phyloP scores from a whole-genome alignment of 2,113 vertebrate species.

The Erinaceus europaeus region DNA sequence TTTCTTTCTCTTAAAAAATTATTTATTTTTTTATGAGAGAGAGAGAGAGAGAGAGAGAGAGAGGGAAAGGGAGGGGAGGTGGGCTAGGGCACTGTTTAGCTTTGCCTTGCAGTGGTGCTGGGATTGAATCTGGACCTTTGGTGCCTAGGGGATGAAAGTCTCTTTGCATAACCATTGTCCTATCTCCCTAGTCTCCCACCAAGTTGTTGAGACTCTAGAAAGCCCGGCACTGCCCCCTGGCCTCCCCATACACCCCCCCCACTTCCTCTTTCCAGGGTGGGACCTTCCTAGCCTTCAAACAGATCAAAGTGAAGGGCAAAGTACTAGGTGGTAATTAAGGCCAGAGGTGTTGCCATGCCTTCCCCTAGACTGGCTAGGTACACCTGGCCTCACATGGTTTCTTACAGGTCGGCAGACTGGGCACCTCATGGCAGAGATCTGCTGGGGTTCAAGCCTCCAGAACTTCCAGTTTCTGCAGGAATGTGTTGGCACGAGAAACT shows the following conservation, averaged over 20 bases:
- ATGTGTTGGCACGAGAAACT: neutral
- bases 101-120: too few species aligned
- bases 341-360: conserved; percentile 57
- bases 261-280: neutral
- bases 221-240: neutral
- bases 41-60: too few species aligned
- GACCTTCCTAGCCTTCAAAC: conserved; percentile 59
- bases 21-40: too few species aligned
- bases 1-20: too few species aligned
- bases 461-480: conserved; percentile 59
- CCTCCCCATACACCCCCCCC: neutral
- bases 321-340: conserved; percentile 30
- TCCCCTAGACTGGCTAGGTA: conserved; percentile 50
- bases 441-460: conserved; percentile 66
- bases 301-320: conserved; percentile 47
- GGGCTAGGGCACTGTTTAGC: too few species aligned
- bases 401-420: conserved; percentile 44
- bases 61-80: too few species aligned
- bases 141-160: neutral
- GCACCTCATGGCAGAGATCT: conserved; percentile 38
- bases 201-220: neutral
- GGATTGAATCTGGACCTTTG: too few species aligned
- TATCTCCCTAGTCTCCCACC: neutral
- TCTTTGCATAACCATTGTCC: too few species aligned
- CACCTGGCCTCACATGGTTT: conserved; percentile 63